Base-by-base conservation (phyloP, 2,113 vertebrate genomes). In the Amblyopsis rosae region DNA sequence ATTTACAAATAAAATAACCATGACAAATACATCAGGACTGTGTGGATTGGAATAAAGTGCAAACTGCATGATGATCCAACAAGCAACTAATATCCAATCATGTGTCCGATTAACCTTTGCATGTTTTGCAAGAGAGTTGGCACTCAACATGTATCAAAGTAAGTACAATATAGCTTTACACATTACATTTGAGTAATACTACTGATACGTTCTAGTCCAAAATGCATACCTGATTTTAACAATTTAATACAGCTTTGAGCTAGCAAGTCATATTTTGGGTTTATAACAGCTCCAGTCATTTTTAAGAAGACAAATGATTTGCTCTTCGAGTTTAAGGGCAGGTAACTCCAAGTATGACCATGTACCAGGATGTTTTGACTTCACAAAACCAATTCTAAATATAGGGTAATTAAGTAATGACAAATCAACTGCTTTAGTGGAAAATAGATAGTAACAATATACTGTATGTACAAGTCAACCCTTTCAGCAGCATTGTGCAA, bases 321-420 rank as follows among this genome's bases (percentile, higher is more conserved):
- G 13, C 50, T 56, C 19, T 57, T 68, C n/a, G 45, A 67, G 60
- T 51, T 35, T 41, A n/a, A 71, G 73, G 77, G 84, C 71, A 65
- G 77, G 82, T 57, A 4, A 12, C 17, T 62, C 11, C 1, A 11
- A 12, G 2, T 32, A 35, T n/a, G n/a, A 6, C 54, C 45, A 73
- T 33, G 0, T 8, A 4, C 50, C 9, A 58, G 56, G 51, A 54
- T n/a, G n/a, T 54, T 9, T 9, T 32, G 11, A 58, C 56, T 9
- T 9, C 11, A 64, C 8, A 41, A 41, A 41, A 41, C 35, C 35
- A 41, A 8, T 41, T 41, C 7, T 41, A 5, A 26, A 26, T 26
- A 26, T 3, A 26, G 26, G 26, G 26, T 26, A 26, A 26, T 26
- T 26, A 26, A 26, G 26, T 26, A 26, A 26, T 41, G 4, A 41